Evolutionary conservation across 2,797 vertebrate species (phyloP).

Genomic region (Esox masquinongy): DNA sequence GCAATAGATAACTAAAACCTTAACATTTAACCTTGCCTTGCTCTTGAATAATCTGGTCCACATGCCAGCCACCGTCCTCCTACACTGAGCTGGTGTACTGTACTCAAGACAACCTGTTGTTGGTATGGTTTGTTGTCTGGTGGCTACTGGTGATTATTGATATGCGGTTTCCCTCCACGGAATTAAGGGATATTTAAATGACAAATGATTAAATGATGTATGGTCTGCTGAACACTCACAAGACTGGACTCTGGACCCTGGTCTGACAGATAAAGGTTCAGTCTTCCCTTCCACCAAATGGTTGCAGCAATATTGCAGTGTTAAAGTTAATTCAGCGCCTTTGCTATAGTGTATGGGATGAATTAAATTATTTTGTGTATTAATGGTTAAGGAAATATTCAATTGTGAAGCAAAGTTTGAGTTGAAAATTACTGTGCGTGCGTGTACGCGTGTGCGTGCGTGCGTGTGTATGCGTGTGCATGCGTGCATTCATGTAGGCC

Average conservation of each 20-base stretch:
- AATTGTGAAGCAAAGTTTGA: not conserved
- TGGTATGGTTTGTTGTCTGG: conserved; percentile 48
- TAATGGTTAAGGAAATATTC: not conserved
- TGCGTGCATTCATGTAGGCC: not conserved
- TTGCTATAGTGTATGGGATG: not conserved
- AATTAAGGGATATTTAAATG: conserved; percentile 65
- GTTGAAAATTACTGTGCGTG: not conserved
- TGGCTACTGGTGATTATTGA: conserved; percentile 57
- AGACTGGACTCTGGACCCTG: conserved; percentile 63
- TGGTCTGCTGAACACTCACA: conserved; percentile 56
- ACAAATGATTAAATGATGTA: conserved; percentile 62
- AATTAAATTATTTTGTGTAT: conserved; percentile 10
- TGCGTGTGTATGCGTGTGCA: conserved; percentile 9
- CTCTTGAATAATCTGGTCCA: conserved; percentile 20
- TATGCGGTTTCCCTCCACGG: conserved; percentile 56
- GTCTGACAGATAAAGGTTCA: conserved; percentile 35
- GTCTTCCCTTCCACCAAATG: conserved; percentile 9
- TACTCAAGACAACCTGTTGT: conserved; percentile 31
- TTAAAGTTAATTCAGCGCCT: not conserved
- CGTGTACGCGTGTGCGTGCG: conserved; percentile 5
- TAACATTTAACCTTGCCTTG: conserved; percentile 43
- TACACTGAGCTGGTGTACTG: conserved; percentile 25
- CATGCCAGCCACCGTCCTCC: not conserved
- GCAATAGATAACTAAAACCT: conserved; percentile 59
- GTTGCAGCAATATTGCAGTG: not conserved